Conservation (phyloP, 2,888 invertebrate genomes). For the Tortrix viridana region DNA sequence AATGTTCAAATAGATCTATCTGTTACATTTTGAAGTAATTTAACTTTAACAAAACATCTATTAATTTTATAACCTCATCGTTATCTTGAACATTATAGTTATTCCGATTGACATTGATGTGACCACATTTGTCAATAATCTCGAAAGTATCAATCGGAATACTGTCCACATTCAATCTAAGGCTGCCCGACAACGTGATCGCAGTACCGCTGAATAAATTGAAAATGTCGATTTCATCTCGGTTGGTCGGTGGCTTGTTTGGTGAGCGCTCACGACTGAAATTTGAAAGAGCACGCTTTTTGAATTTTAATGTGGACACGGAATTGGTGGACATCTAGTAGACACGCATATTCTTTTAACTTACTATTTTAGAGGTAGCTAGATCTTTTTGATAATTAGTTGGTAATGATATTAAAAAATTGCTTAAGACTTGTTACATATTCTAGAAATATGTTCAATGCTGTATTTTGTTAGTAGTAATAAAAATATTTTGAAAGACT, state of each 20-base stretch:
- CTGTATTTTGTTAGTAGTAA: too few species aligned
- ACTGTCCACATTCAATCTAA: constrained; percentile 40
- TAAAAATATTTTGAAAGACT: too few species aligned
- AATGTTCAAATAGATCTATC: neutral
- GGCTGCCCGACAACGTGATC: constrained; percentile 34
- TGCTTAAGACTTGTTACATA: too few species aligned
- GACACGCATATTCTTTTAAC: constrained; percentile 3
- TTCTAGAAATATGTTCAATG: too few species aligned
- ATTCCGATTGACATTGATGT: neutral
- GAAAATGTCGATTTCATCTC: constrained; percentile 45
- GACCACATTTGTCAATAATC: neutral
- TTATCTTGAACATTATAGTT: neutral
- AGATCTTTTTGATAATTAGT: neutral
- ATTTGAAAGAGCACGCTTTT: constrained; percentile 27
- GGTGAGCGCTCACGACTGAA: constrained; percentile 10
- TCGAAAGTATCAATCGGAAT: constrained; percentile 40
- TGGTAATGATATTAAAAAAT: neutral
- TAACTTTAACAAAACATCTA: neutral
- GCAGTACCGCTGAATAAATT: constrained; percentile 55
- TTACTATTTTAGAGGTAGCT: neutral
- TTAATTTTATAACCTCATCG: neutral
- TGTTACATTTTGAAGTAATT: neutral
- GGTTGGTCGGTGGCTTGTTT: constrained; percentile 22
- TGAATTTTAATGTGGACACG: constrained; percentile 19
- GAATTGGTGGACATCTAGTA: neutral